Base-by-base conservation (phyloP, 2,888 invertebrate species). In the Homarus gammarus region DNA sequence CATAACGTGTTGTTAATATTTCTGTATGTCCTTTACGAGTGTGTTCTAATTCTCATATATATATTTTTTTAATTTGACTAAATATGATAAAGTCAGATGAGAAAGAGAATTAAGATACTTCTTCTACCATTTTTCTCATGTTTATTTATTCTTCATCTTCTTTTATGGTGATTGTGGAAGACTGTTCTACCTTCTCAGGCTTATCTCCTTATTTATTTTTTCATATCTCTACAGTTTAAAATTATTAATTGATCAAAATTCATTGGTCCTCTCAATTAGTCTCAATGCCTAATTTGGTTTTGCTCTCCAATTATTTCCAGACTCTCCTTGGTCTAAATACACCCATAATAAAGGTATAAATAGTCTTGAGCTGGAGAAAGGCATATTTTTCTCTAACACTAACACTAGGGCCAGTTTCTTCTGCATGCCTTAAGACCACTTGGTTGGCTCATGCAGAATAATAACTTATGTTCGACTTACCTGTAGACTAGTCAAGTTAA, bases 341-440 rank as follows among this genome's bases (percentile, higher is more conserved):
- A 89, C 73, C 68, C 84, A 79, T 84, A 89, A 72, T 78, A 84
- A 84, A 89, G 89, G 89, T 89, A 89, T 72, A 51, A 73, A 73
- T 68, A 73, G 40, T 79, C 61, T 61, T 36, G 36, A 79, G 51
- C 73, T 73, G 40, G 73, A 64, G 64, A 64, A 64, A 27, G n/a
- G 31, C 64, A 64, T 27, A n/a, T n/a, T n/a, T n/a, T n/a, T 64
- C 64, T 64, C 27, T 64, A n/a, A 64, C 27, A 64, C 64, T 64
- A 64, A 31, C 27, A 15, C 44, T 31, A 73, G 15, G 31, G 40
- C 44, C 22, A 27, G n/a, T 75, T 44, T 75, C 78, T 56, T 8
- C 18, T 56, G 78, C 56, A 64, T 64, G 64, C 64, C 5, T 22
- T 64, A 6, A 27, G 27, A 64, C 64, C 64, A 2, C 8, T 64